These are phyloP conservation scores for Sinella curviseta DNA, from an alignment of 1,140 invertebrate genomes.

Conservation along the genomic window DNA sequence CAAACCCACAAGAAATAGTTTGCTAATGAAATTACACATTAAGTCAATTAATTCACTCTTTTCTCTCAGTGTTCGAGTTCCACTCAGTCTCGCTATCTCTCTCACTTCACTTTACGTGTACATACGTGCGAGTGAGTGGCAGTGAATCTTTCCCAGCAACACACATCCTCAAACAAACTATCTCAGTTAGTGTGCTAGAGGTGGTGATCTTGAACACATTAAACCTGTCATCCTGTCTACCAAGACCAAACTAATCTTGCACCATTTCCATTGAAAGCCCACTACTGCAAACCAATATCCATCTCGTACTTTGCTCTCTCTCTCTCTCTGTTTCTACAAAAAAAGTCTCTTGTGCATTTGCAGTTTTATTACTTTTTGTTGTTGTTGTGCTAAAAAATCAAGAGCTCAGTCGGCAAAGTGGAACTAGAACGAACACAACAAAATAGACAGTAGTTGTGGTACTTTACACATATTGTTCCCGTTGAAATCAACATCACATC, in stretches of 20 bases:
- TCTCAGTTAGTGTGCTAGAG: not conserved
- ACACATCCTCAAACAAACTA: not conserved
- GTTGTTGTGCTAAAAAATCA: constrained; percentile 11
- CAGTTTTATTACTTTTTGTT: constrained; percentile 22
- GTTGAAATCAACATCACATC: too few relatives aligned
- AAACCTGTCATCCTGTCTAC: constrained; percentile 2
- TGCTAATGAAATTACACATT: constrained; percentile 15
- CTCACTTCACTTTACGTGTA: not conserved
- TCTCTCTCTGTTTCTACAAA: not conserved
- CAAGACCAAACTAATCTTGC: constrained; percentile 7
- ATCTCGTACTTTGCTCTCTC: not conserved
- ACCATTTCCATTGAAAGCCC: not conserved
- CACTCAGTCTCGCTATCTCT: not conserved
- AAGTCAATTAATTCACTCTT: constrained; percentile 17
- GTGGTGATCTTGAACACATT: constrained; percentile 19
- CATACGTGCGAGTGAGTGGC: not conserved
- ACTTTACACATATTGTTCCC: too few relatives aligned
- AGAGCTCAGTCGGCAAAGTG: not conserved
- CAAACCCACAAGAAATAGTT: not conserved
- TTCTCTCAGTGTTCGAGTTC: not conserved
- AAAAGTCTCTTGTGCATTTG: not conserved
- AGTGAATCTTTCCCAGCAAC: not conserved
- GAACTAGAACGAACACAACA: too few relatives aligned
- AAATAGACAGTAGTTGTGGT: too few relatives aligned
- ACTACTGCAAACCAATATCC: not conserved